Evolutionary conservation across 2,888 invertebrate species (phyloP).

Genomic region (Drosophila sordidapex): DNA sequence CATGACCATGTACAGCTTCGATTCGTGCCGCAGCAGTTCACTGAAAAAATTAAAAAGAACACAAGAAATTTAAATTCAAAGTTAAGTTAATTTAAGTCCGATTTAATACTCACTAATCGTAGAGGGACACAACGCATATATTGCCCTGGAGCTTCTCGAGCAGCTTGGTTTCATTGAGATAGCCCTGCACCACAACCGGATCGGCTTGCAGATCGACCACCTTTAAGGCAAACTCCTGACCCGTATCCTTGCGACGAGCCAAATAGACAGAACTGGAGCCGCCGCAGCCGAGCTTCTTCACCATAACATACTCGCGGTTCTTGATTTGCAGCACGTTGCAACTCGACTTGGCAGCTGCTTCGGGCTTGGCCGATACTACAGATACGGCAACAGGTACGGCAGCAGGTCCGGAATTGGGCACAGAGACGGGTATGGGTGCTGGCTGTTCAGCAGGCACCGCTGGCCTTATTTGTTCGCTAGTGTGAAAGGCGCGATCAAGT

Average conservation of each 20-base stretch:
- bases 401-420: background rate
- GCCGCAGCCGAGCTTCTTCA: conserved; percentile 93
- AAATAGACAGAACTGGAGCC: conserved; percentile 93
- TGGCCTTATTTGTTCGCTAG: conserved; percentile 33
- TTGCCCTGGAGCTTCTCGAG: conserved; percentile 92
- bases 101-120: conserved; percentile 90
- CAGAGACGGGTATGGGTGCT: background rate
- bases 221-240: conserved; percentile 82
- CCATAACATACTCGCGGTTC: conserved; percentile 89
- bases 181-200: conserved; percentile 90
- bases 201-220: conserved; percentile 92
- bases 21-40: conserved; percentile 88
- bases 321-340: conserved; percentile 87
- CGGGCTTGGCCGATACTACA: conserved; percentile 13
- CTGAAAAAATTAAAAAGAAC: conserved; percentile 84
- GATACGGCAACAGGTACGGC: background rate
- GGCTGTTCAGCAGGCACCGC: background rate
- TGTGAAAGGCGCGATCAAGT: conserved; percentile 64
- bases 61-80: background rate
- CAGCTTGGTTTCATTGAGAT: conserved; percentile 94
- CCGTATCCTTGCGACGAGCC: conserved; percentile 75
- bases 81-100: background rate
- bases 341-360: conserved; percentile 26
- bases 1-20: conserved; percentile 93
- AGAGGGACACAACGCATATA: conserved; percentile 92